Evolutionary conservation across 2,113 vertebrate genomes (phyloP), one percentile per base, ranked within the genome.

Genomic region (Megaleporinus macrocephalus): DNA sequence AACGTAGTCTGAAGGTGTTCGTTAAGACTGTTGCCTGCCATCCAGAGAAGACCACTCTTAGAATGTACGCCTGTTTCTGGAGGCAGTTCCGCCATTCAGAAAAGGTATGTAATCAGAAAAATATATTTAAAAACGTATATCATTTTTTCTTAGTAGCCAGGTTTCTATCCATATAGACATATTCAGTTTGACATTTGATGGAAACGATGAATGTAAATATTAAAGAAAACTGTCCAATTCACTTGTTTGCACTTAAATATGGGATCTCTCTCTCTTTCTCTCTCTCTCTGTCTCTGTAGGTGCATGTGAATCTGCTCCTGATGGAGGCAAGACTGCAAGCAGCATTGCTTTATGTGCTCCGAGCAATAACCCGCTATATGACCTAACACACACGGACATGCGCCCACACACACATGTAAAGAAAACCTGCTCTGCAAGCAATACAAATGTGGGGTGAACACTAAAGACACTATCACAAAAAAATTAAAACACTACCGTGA

Each of bases 11-110:
- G 81, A 99, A 99, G 89, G 81, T 97, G 76, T 99, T 97, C 80
- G 96, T 99, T 55, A 99, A 99, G 89, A 99, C 97, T 0, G 95
- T 98, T 89, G 96, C 97, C 72, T 99, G 98, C 84, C 96, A 98
- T 80, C 98, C 98, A 0, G 97, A 99, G 90, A 97, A 97, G 91
- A 97, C 96, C 0, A 97, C 95, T 0, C 89, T 90, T 7, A 89
- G 91, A 78, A 91, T 94, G 86, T 99, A 99, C 88, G 90, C 90
- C 0, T 87, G 90, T 76, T 99, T 98, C 92, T 99, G 98, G 98
- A 97, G 93, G 83, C 96, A 96, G 84, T 99, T 99, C 90, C 94
- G 93, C 51, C 97, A 97, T 91, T 99, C 97, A 0, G 98, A 99
- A 90, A 99, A 99, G 97, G 98, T 99, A 80, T n/a, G 77, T 22